Conservation (phyloP, 2,113 vertebrate genomes). For the Leptobrachium ailaonicum region DNA sequence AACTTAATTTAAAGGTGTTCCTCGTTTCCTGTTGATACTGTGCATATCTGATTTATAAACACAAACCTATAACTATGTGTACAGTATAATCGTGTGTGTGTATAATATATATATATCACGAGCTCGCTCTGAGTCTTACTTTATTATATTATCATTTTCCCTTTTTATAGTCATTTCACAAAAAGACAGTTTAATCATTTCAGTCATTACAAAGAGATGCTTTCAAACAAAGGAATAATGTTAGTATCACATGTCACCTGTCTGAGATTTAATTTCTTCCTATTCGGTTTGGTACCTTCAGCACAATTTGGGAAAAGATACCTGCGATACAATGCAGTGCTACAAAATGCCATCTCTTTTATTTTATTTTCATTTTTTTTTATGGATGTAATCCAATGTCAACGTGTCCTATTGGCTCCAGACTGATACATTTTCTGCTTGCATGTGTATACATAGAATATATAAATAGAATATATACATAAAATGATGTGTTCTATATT, state of each 20-base stretch:
- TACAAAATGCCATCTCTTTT: not conserved
- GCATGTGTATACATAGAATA: too few species aligned
- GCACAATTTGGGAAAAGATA: not conserved
- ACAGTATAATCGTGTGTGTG: not conserved
- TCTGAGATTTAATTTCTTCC: not conserved
- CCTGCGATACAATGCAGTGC: not conserved
- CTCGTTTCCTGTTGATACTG: too few species aligned
- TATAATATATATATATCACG: not conserved
- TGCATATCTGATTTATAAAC: too few species aligned
- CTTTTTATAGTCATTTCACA: slow-evolving; percentile 11
- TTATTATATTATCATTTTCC: not conserved
- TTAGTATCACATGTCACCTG: slow-evolving; percentile 33
- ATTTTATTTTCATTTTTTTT: too few species aligned
- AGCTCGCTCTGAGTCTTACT: not conserved
- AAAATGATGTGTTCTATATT: too few species aligned
- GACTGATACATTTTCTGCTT: too few species aligned
- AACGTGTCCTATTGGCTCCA: too few species aligned
- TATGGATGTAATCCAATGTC: too few species aligned
- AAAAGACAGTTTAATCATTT: slow-evolving; percentile 16
- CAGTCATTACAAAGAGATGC: slow-evolving; percentile 25
- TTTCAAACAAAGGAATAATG: slow-evolving; percentile 26
- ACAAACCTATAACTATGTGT: not conserved
- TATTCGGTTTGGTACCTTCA: slow-evolving; percentile 1
- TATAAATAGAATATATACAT: too few species aligned
- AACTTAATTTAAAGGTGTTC: too few species aligned